Evolutionary conservation across 2,888 invertebrate genomes (phyloP), one percentile per base, ranked within the genome.

Genomic region (Leucophenga montana): DNA sequence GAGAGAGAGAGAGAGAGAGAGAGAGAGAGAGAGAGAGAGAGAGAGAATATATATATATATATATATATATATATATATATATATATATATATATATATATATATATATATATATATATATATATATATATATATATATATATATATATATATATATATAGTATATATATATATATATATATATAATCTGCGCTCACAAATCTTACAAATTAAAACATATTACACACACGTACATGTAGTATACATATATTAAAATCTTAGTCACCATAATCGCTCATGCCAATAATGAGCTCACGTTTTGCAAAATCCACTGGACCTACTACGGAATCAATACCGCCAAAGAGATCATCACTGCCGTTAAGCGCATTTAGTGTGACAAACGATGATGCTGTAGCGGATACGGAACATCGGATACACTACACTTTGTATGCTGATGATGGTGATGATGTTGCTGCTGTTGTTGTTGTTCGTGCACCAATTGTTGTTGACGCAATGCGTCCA

Each of bases 261-360:
- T 86, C 86, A 71, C 85, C 86, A 70, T 84, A 86, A 73, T 86
- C 86, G 69, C 81, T 75, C 68, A 86, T 85, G 70, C 81, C 75
- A 69, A 86, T 85, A 71, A 86, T 84, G 70, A 86, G 75, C 73
- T 85, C 84, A 44, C 86, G 85, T 71, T 71, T 33, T 78, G 72
- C 59, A 82, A 72, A 66, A 75, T 74, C 69, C 1, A 56, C 11
- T 8, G 57, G 50, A 31, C 67, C 8, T 50, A 76, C 69, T 68
- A 77, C 71, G 56, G 77, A 67, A 62, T 81, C 80, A 46, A 77
- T 83, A 27, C 76, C 76, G 67, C 81, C 82, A 73, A 79, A 83
- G 33, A 82, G 83, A 73, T 82, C 83, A 73, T 82, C 83, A 71
- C 79, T 79, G 73, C 80, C 78, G 70, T 84, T 79, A 11, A 85